These are phyloP conservation scores for Agapornis canus DNA, from an alignment of 2,797 vertebrate genomes.

Conservation along the genomic window DNA sequence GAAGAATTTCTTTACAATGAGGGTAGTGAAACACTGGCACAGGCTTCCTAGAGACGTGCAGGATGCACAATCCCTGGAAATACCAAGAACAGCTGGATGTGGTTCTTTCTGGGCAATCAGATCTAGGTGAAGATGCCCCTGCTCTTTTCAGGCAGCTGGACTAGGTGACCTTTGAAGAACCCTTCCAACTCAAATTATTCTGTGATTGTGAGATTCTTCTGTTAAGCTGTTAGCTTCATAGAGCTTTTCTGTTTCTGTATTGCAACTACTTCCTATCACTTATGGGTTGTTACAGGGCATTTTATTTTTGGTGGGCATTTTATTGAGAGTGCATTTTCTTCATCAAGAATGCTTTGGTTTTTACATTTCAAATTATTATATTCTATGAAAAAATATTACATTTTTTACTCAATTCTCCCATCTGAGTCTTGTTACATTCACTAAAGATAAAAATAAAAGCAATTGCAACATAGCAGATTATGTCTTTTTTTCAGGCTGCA, in stretches of 20 bases:
- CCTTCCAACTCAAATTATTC: neutral
- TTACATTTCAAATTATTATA: neutral
- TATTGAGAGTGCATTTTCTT: constrained; percentile 3
- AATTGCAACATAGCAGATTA: constrained; percentile 42
- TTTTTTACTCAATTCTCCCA: constrained; percentile 38
- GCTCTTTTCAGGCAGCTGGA: neutral
- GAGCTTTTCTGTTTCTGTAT: neutral
- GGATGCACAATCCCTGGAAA: neutral
- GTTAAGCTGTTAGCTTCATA: neutral
- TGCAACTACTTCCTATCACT: neutral
- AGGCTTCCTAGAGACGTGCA: accelerated
- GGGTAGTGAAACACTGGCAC: accelerated
- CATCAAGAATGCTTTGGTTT: neutral
- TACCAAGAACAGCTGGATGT: accelerated
- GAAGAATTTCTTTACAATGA: neutral
- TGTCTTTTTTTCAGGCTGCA: constrained; percentile 6
- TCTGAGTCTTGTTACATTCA: neutral
- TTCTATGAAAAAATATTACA: constrained; percentile 30
- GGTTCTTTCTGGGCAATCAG: neutral
- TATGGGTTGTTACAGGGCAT: neutral
- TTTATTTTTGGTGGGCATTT: neutral
- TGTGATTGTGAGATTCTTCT: neutral
- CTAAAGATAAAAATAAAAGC: constrained; percentile 38
- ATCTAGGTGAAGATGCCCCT: too few species aligned
- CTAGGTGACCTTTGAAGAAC: neutral